These are phyloP conservation scores for Anniella stebbinsi DNA, from an alignment of 2,797 vertebrate species.

Conservation along the genomic window DNA sequence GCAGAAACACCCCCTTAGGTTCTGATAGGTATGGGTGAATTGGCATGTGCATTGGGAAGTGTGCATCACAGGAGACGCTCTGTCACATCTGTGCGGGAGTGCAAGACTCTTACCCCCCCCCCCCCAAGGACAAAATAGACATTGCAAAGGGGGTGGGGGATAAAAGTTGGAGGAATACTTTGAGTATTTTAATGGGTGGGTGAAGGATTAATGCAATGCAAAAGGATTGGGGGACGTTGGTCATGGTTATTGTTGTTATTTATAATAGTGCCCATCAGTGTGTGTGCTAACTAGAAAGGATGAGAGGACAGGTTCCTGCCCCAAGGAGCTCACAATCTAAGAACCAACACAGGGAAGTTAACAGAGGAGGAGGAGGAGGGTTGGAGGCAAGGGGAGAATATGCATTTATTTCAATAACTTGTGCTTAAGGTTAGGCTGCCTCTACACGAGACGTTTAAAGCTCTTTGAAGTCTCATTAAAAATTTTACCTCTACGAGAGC, in stretches of 20 bases:
- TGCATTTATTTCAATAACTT: background rate
- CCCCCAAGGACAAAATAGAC: background rate
- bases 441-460: too few species aligned
- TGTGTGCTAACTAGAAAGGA: background rate
- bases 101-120: background rate
- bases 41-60: too few species aligned
- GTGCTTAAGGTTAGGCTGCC: too few species aligned
- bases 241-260: too few species aligned
- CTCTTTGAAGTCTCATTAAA: too few species aligned
- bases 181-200: background rate
- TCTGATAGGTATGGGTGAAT: background rate
- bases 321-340: background rate
- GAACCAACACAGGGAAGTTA: too few species aligned
- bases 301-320: background rate
- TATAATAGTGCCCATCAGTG: background rate
- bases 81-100: background rate
- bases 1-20: too few species aligned
- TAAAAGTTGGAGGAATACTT: background rate
- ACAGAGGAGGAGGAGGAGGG: background rate
- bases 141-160: background rate
- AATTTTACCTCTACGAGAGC: too few species aligned
- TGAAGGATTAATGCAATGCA: background rate
- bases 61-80: too few species aligned
- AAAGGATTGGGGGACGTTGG: background rate
- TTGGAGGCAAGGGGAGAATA: background rate